These are phyloP conservation scores for Sylvilagus floridanus DNA, from an alignment of 2,797 vertebrate genomes.

Conservation along the genomic window DNA sequence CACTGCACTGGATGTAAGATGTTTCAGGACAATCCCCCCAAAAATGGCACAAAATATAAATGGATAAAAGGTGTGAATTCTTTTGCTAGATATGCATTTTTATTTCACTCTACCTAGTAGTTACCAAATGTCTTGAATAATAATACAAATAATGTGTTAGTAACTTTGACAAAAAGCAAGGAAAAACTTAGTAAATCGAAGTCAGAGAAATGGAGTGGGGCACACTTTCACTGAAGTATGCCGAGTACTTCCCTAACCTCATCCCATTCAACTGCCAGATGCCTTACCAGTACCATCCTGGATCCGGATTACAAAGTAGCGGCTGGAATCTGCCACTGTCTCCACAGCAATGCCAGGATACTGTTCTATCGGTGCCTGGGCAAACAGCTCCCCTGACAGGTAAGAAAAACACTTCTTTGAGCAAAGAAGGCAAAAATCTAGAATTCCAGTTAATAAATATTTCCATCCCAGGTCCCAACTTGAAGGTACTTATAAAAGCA, in stretches of 20 bases:
- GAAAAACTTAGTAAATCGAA: conserved; percentile 14
- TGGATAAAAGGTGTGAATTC: not conserved
- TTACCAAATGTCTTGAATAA: not conserved
- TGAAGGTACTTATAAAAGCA: conserved; percentile 38
- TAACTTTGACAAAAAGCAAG: not conserved
- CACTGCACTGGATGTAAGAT: not conserved
- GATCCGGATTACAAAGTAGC: conserved; percentile 96
- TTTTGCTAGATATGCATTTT: conserved; percentile 28
- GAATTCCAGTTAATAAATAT: not conserved
- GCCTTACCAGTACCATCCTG: conserved; percentile 94
- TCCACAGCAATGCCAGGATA: conserved; percentile 94
- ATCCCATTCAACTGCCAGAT: not conserved
- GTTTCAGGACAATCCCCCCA: conserved; percentile 37
- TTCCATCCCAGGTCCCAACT: not conserved
- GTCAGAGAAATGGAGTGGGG: not conserved
- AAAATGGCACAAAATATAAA: conserved; percentile 23
- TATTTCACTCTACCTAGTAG: conserved; percentile 45
- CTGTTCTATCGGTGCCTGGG: conserved; percentile 95
- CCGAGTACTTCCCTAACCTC: not conserved
- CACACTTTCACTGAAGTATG: not conserved
- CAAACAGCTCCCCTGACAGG: conserved; percentile 94
- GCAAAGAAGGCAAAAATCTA: conserved; percentile 21
- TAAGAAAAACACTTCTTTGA: conserved; percentile 37
- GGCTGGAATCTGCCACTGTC: conserved; percentile 96
- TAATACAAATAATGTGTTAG: conserved; percentile 52